Evolutionary conservation across 2,797 vertebrate genomes (phyloP), one percentile per base, ranked within the genome.

Genomic region (Fratercula arctica): DNA sequence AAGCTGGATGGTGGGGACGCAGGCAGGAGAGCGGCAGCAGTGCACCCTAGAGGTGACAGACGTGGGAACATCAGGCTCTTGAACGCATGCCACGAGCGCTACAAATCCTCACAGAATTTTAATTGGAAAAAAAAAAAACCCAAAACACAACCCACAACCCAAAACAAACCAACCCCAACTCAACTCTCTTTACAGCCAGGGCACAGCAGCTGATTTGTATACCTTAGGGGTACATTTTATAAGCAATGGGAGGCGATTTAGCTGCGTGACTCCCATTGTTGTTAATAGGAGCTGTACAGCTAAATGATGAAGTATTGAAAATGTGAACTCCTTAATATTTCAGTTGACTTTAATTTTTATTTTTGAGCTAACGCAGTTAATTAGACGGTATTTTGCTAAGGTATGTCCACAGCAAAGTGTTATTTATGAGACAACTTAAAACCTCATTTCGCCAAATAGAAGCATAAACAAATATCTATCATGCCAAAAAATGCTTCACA

Each of bases 331-430:
- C 95, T 97, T 97, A 96, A 96, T 96, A 96, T 95, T 96, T 95
- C 85, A 56, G 93, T 95, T 97, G 96, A 96, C 95, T 98, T 97
- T 92, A 97, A 96, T 97, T 97, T 98, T 97, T 96, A 96, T 97
- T 98, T 97, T 97, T 97, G 96, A 97, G 97, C 97, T 97, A 97
- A 96, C 86, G 92, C 95, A 96, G 96, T 97, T 98, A 97, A 98
- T 97, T 97, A 98, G 96, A 95, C 0, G 9, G 70, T 90, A 89
- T 96, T 96, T 96, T 67, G 64, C 95, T 97, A 96, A 97, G 82
- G 77, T 95, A 90, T 51, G 80, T 90, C 95, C 80, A 51, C 61
- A 57, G 60, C 66, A 74, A 96, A 93, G 70, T 72, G 63, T 91
- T 79, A 87, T 90, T 87, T 94, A 92, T 61, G 72, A 57, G 51